Evolutionary conservation across 2,888 invertebrate genomes (phyloP).

Genomic region (Uloborus plumipes): DNA sequence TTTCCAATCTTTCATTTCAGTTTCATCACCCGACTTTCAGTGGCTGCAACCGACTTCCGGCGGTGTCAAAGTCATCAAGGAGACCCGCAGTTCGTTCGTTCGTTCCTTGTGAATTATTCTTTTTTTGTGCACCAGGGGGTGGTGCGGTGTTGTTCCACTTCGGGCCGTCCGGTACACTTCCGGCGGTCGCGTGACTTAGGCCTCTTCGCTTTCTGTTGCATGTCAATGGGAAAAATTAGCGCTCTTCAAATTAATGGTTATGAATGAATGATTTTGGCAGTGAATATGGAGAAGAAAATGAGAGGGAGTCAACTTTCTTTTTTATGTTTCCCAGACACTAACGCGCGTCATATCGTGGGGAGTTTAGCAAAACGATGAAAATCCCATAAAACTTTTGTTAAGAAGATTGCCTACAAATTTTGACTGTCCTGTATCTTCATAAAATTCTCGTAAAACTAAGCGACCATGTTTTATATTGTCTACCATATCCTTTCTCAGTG

Average conservation of each 20-base stretch:
- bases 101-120: not conserved
- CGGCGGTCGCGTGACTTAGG: slow-evolving; percentile 14
- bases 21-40: slow-evolving; percentile 33
- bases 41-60: slow-evolving; percentile 28
- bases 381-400: too few species aligned
- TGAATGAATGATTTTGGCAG: not conserved
- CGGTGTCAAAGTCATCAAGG: slow-evolving; percentile 42
- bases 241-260: too few species aligned
- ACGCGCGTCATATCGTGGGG: too few species aligned
- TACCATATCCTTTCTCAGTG: too few species aligned
- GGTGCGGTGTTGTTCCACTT: slow-evolving; percentile 25
- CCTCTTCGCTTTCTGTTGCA: not conserved
- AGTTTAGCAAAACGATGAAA: too few species aligned
- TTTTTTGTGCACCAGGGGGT: not conserved
- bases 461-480: too few species aligned
- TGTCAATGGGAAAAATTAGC: too few species aligned
- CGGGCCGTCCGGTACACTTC: slow-evolving; percentile 43
- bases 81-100: not conserved
- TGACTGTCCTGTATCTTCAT: too few species aligned
- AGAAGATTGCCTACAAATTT: too few species aligned
- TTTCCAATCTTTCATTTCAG: slow-evolving; percentile 36
- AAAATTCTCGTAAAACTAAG: too few species aligned
- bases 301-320: too few species aligned
- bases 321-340: too few species aligned
- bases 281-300: not conserved